Evolutionary conservation across 2,797 vertebrate species (phyloP), one percentile per base, ranked within the genome.

Genomic region (Garrulus glandarius): DNA sequence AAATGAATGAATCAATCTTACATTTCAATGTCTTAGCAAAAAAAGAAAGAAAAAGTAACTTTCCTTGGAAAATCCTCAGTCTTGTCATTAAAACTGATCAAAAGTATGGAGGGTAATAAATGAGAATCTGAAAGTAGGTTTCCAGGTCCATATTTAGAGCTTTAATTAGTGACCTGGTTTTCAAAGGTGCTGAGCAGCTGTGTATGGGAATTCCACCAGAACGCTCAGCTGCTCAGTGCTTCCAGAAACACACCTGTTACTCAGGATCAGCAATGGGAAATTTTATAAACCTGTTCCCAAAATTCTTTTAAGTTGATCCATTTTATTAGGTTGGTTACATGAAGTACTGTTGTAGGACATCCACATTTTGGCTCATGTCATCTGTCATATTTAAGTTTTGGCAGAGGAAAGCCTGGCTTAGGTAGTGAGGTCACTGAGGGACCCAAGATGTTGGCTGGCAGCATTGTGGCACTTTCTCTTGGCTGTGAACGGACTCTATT

Each of bases 171-270:
- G 60, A 50, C 43, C 44, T 80, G 44, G 8, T 83, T 84, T 74
- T 32, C n/a, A 83, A 39, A 86, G 72, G 27, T 89, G 36, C n/a
- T 84, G 84, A 77, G 30, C 55, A 88, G 18, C 49, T 2, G 1
- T 37, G 47, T 1, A 0, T 21, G 16, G 47, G 57, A 71, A 36
- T 76, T 68, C 43, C 65, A 53, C 13, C 3, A 4, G n/a, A 27
- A 23, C 21, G 21, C 41, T n/a, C n/a, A 63, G 2, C 71, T 84
- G 43, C 59, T 37, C 52, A 18, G 39, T 0, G 0, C n/a, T 70
- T 87, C n/a, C 41, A 41, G 47, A 77, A 87, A 36, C 21, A 70
- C 16, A 44, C 9, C 17, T 41, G 11, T 52, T 55, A 41, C 37
- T 76, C 6, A 11, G 32, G 16, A 49, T 56, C 59, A 81, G 53